A percentile compares a stretch with the other conserved stretches of the same genome.
phyloP scores from a whole-genome alignment of 2,888 invertebrate species.

The Tiphia femorata region DNA sequence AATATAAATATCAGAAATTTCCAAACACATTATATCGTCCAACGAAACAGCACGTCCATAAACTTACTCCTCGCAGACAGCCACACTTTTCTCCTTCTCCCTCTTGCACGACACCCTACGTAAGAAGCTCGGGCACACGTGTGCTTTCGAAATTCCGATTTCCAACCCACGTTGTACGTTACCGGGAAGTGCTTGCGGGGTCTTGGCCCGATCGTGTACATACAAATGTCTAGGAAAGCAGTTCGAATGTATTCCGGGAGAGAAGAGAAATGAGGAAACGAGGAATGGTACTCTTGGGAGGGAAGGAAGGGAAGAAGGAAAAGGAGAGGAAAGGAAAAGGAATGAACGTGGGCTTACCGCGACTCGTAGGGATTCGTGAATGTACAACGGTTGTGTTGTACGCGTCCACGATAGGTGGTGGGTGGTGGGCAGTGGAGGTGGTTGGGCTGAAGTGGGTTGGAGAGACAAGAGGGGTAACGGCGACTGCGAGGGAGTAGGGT shows the following conservation, averaged over 20 bases:
- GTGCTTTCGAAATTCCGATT: too few species aligned
- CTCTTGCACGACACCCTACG: too few species aligned
- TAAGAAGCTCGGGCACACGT: too few species aligned
- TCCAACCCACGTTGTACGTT: too few species aligned
- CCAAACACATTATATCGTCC: too few species aligned
- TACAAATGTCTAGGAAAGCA: too few species aligned
- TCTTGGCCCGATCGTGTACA: not conserved
- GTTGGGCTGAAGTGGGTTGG: not conserved
- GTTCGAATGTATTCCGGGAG: too few species aligned
- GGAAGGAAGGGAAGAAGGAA: slow-evolving; percentile 48
- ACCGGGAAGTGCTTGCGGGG: not conserved
- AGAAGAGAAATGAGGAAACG: slow-evolving; percentile 7
- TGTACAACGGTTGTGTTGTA: slow-evolving; percentile 43
- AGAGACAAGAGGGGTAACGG: slow-evolving; percentile 10
- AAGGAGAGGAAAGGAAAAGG: slow-evolving; percentile 47
- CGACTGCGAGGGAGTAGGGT: slow-evolving; percentile 8
- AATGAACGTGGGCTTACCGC: slow-evolving; percentile 43
- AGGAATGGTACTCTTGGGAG: slow-evolving; percentile 47
- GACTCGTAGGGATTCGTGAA: slow-evolving; percentile 37
- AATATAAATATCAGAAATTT: too few species aligned
- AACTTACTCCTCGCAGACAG: too few species aligned
- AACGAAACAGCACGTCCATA: too few species aligned
- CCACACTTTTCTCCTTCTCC: too few species aligned
- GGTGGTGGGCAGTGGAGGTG: not conserved
- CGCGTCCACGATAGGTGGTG: slow-evolving; percentile 18